These are phyloP conservation scores for Stichopus chloronotus DNA, from an alignment of 35 echinoderm and acorn worm species.

Conservation along the genomic window DNA sequence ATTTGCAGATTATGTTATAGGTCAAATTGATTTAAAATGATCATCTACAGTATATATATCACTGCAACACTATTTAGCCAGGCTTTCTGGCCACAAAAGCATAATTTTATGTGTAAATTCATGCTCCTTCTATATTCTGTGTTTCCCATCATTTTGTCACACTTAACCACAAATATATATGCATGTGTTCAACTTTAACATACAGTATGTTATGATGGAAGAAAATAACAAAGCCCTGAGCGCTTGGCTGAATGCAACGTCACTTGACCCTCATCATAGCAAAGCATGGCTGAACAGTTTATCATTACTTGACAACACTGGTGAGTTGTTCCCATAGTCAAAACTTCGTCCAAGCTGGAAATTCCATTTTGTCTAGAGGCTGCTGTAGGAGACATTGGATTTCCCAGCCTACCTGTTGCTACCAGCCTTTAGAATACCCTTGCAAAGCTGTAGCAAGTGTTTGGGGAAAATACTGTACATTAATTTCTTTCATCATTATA, in stretches of 20 bases:
- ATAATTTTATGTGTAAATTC: not conserved
- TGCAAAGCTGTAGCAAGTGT: not conserved
- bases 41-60: not conserved
- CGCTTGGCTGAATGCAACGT: slow-evolving; percentile 93
- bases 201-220: slow-evolving; percentile 83
- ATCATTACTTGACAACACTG: slow-evolving; percentile 70
- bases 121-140: not conserved
- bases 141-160: not conserved
- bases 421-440: not conserved
- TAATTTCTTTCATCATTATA: not conserved
- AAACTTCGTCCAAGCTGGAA: not conserved
- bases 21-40: too few relatives aligned
- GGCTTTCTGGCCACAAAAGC: not conserved
- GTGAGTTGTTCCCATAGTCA: slow-evolving; percentile 58
- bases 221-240: slow-evolving; percentile 69
- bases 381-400: not conserved
- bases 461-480: not conserved
- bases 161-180: slow-evolving; percentile 15
- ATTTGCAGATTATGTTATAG: too few relatives aligned
- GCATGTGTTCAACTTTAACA: slow-evolving; percentile 47
- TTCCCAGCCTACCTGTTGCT: not conserved
- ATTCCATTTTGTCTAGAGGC: not conserved
- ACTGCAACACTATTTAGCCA: not conserved
- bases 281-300: slow-evolving; percentile 86
- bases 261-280: slow-evolving; percentile 72